phyloP scores from a whole-genome alignment of 2,888 invertebrate genomes.

The Phrixothrix hirtus region DNA sequence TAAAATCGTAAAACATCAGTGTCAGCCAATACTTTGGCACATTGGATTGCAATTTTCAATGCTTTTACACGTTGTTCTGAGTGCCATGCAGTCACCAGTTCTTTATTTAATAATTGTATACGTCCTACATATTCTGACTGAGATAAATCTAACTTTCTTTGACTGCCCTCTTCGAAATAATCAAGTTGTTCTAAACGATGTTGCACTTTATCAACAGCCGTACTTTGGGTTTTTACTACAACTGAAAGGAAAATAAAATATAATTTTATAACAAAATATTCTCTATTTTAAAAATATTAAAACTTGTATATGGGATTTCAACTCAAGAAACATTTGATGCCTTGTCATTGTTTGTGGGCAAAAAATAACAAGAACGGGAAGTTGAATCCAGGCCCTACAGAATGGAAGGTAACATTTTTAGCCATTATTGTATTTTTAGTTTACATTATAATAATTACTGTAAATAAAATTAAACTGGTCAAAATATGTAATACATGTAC shows the following conservation, averaged over 20 bases:
- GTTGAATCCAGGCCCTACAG: no score
- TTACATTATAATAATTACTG: no score
- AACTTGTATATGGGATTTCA: no score
- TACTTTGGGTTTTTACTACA: slow-evolving; percentile 78
- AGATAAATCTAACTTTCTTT: slow-evolving; percentile 84
- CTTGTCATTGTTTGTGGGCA: no score
- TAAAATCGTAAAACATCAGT: slow-evolving; percentile 92
- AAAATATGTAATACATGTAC: no score
- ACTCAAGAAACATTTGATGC: no score
- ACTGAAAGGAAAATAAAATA: slow-evolving; percentile 59
- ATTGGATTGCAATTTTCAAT: slow-evolving; percentile 95
- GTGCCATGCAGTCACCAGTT: slow-evolving; percentile 90
- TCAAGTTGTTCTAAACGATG: slow-evolving; percentile 91
- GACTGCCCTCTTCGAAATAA: slow-evolving; percentile 88
- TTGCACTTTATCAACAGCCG: slow-evolving; percentile 84
- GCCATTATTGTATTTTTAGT: no score
- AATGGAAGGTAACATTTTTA: no score
- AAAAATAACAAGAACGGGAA: no score
- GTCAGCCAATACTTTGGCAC: slow-evolving; percentile 90
- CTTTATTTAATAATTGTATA: slow-evolving; percentile 89
- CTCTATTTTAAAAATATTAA: no score
- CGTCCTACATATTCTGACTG: slow-evolving; percentile 85
- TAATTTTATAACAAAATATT: not conserved
- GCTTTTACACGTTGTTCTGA: slow-evolving; percentile 94
- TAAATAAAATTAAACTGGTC: no score